These are phyloP conservation scores for Haemorhous mexicanus DNA, from an alignment of 2,113 vertebrate genomes.

Conservation along the genomic window DNA sequence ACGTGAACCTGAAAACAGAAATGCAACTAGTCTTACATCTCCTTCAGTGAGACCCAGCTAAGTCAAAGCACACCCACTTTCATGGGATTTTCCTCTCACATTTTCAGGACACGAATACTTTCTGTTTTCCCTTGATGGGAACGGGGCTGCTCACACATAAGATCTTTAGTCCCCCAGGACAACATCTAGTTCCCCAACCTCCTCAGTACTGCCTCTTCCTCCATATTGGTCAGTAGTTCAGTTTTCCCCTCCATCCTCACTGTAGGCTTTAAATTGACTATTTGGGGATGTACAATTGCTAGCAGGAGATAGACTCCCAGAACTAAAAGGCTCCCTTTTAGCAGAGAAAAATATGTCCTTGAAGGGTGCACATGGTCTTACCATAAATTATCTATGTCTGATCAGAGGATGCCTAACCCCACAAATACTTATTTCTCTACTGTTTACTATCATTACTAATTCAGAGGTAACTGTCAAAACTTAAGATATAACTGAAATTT, in stretches of 20 bases:
- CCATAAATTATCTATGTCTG: neutral
- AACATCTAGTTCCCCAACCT: neutral
- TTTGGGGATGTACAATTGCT: neutral
- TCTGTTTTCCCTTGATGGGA: neutral
- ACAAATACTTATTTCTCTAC: neutral
- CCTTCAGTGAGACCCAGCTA: neutral
- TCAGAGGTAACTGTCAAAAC: neutral
- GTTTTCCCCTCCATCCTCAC: neutral
- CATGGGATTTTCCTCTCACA: neutral
- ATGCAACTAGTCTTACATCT: neutral
- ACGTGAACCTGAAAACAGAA: neutral
- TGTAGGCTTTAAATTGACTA: neutral
- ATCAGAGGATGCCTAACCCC: neutral
- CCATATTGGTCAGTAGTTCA: neutral
- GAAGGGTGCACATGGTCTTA: neutral
- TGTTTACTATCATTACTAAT: neutral
- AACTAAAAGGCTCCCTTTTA: neutral
- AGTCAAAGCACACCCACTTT: neutral
- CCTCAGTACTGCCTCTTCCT: neutral
- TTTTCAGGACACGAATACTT: neutral
- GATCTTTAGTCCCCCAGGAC: neutral
- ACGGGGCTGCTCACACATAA: neutral
- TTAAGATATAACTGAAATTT: neutral
- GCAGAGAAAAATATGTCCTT: neutral
- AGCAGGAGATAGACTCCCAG: neutral